These are phyloP conservation scores for Auanema freiburgensis DNA, from an alignment of 2,888 invertebrate species.

Conservation along the genomic window DNA sequence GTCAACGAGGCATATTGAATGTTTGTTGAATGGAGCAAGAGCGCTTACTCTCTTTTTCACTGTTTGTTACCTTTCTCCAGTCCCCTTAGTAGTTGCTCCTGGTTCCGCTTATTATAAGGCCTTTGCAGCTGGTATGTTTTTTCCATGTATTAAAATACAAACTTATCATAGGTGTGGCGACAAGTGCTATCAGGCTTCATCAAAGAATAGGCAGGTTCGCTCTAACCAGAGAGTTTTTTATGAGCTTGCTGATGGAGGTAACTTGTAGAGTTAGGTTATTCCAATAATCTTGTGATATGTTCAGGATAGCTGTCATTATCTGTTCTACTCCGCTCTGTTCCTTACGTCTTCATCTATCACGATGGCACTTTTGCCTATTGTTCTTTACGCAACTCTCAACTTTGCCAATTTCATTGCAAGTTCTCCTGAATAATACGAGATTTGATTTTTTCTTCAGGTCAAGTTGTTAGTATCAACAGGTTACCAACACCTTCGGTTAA, in stretches of 20 bases:
- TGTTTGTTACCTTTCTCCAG: slow-evolving; percentile 81
- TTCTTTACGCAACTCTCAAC: slow-evolving; percentile 88
- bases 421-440: not conserved
- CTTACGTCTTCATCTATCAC: slow-evolving; percentile 85
- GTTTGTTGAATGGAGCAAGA: slow-evolving; percentile 83
- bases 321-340: slow-evolving; percentile 92
- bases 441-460: slow-evolving; percentile 10
- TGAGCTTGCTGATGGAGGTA: slow-evolving; percentile 77
- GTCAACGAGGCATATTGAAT: slow-evolving; percentile 81
- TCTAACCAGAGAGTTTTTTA: slow-evolving; percentile 81
- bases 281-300: slow-evolving; percentile 8
- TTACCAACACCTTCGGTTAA: slow-evolving; percentile 20
- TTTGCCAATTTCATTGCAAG: slow-evolving; percentile 87
- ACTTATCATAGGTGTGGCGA: slow-evolving; percentile 76
- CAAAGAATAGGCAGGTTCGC: slow-evolving; percentile 80
- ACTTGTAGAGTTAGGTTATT: no score
- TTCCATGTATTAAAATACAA: not conserved
- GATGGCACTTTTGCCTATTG: slow-evolving; percentile 84
- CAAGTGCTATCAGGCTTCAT: slow-evolving; percentile 89
- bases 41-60: slow-evolving; percentile 82
- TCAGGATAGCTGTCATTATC: slow-evolving; percentile 83
- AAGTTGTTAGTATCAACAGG: slow-evolving; percentile 29
- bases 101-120: slow-evolving; percentile 84
- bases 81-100: slow-evolving; percentile 73
- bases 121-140: slow-evolving; percentile 71